Evolutionary conservation across 2,888 invertebrate species (phyloP), one percentile per base, ranked within the genome.

Genomic region (Stomorhina lunata): DNA sequence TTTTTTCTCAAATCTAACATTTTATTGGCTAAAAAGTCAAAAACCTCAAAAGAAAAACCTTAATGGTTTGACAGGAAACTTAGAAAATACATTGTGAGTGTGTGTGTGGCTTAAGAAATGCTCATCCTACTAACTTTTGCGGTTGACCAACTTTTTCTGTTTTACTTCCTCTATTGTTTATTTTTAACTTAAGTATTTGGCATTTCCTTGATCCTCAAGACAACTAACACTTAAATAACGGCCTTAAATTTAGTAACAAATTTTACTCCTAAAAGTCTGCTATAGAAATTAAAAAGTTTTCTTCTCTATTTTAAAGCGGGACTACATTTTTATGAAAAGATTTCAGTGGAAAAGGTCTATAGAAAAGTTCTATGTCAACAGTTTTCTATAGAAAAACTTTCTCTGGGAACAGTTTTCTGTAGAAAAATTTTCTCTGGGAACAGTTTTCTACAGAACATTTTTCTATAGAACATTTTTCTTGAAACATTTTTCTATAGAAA

Each of bases 71-170:
- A 20, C n/a, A 48, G 48, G 45, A 20, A 17, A 43, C 4, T n/a
- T n/a, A 27, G 15, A 7, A 43, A 27, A 15, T 40, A 55, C 4
- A 5, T 32, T 55, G 17, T 55, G 9, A 45, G 10, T n/a, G n/a
- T n/a, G n/a, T n/a, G 22, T 50, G 22, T 5, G 37, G 25, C 50
- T 66, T 50, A 40, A 43, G 68, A 61, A 77, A 53, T 68, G 59
- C 53, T 59, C 76, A 15, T 61, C 43, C 37, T 69, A 43, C 61
- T 69, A 69, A 34, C 53, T 63, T n/a, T 77, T 69, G 77, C 43
- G 68, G 77, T 69, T 69, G 61, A 69, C 53, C 69, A 77, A 69
- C 12, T 69, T 53, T 57, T 68, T 7, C 17, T 50, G 0, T 20
- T 50, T 27, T 59, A 34, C 29, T 69, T 63, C 37, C 15, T 40